Conservation (phyloP, 2,113 vertebrate species). For the Catharus bicknelli region DNA sequence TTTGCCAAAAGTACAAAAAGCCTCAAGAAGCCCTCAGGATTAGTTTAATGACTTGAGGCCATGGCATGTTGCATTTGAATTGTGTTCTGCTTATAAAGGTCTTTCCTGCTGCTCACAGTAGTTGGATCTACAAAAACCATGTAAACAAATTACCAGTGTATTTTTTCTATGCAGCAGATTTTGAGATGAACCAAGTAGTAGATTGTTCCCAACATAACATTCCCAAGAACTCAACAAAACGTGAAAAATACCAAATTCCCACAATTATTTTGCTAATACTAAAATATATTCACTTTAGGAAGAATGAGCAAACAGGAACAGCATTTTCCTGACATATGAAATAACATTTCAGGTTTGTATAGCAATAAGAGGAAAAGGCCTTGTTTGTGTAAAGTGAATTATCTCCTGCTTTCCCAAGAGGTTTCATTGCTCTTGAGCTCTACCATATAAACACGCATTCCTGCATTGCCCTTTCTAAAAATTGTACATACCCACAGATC, state of each 20-base stretch:
- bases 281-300: slow-evolving; percentile 2
- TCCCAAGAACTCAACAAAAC: neutral
- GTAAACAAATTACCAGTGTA: slow-evolving; percentile 33
- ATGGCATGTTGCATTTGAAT: slow-evolving; percentile 42
- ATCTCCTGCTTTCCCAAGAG: slow-evolving; percentile 31
- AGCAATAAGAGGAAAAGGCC: neutral
- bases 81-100: slow-evolving; percentile 51
- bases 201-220: slow-evolving; percentile 5
- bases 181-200: slow-evolving; percentile 8
- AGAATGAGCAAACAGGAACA: neutral
- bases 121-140: slow-evolving; percentile 23
- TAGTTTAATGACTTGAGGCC: slow-evolving; percentile 49
- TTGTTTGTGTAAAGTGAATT: neutral
- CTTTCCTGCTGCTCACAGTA: slow-evolving; percentile 43
- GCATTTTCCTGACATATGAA: neutral
- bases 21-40: slow-evolving; percentile 39
- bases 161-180: slow-evolving; percentile 22
- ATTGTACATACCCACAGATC: neutral
- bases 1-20: slow-evolving; percentile 50
- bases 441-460: neutral
- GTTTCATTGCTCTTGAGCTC: slow-evolving; percentile 15
- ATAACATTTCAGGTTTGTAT: slow-evolving; percentile 3
- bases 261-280: slow-evolving; percentile 34
- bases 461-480: slow-evolving; percentile 11
- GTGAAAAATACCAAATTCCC: slow-evolving; percentile 32